Evolutionary conservation across 2,113 vertebrate genomes (phyloP).

Genomic region (Oreochromis tanganicae): DNA sequence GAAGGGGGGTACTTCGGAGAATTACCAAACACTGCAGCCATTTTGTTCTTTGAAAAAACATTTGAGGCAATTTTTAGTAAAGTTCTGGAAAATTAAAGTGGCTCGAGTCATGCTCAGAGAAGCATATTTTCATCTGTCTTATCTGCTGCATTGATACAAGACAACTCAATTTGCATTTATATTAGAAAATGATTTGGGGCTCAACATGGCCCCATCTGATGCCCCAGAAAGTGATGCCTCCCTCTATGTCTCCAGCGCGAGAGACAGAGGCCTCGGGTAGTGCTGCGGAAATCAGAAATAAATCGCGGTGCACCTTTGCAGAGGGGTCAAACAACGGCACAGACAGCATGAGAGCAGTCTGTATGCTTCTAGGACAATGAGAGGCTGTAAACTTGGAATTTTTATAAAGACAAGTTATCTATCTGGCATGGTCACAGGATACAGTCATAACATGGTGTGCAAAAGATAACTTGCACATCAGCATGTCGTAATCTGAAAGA

Average conservation of each 20-base stretch:
- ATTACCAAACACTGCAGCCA: neutral
- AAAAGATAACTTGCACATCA: neutral
- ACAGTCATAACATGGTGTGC: neutral
- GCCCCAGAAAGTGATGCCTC: neutral
- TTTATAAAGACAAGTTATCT: neutral
- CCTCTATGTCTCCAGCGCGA: neutral
- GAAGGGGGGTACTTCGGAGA: neutral
- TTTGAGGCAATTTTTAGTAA: neutral
- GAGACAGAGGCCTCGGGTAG: neutral
- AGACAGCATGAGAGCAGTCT: neutral
- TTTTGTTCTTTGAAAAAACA: constrained; percentile 25
- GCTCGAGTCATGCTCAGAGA: neutral
- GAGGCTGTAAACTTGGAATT: neutral
- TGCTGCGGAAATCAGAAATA: neutral
- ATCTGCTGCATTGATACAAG: neutral
- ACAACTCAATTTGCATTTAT: constrained; percentile 56
- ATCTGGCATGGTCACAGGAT: neutral
- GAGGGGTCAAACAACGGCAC: neutral
- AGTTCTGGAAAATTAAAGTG: constrained; percentile 23
- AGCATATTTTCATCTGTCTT: neutral
- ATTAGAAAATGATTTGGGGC: constrained; percentile 17
- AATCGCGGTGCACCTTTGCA: neutral
- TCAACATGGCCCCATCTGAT: neutral
- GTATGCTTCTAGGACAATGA: neutral
- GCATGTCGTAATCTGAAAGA: neutral